Evolutionary conservation across 35 echinoderm and acorn worm species (phyloP).

Genomic region (Holothuria glaberrima): DNA sequence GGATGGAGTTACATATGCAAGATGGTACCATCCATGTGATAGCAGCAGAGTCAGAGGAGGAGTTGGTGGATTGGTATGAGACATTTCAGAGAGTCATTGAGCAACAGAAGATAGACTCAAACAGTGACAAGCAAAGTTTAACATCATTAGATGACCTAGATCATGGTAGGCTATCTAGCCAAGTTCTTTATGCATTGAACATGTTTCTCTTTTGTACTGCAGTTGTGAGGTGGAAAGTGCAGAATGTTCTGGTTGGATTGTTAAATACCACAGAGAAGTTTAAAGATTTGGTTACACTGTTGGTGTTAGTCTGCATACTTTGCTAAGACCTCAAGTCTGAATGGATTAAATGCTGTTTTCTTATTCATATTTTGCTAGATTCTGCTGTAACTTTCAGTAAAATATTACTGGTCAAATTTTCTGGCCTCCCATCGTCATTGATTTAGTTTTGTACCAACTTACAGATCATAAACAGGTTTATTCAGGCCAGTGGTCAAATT

Average conservation of each 20-base stretch:
- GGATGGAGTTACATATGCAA: constrained; percentile 86
- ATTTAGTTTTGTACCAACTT: no score
- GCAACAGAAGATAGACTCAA: constrained; percentile 79
- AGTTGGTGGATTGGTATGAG: constrained; percentile 89
- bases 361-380: no score
- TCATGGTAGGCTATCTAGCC: constrained; percentile 62
- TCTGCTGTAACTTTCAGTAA: no score
- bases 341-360: no score
- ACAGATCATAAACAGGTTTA: no score
- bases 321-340: no score
- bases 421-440: no score
- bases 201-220: neutral
- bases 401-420: no score
- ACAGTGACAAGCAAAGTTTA: constrained; percentile 88
- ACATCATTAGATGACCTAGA: constrained; percentile 87
- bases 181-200: neutral
- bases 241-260: neutral
- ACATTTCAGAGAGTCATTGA: constrained; percentile 86
- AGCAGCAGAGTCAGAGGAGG: constrained; percentile 86
- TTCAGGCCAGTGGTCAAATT: no score
- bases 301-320: no score
- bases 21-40: constrained; percentile 75
- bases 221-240: neutral
- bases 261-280: neutral
- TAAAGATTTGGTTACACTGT: neutral